A percentile compares a stretch with the other conserved stretches of the same genome.
phyloP scores from a whole-genome alignment of 2,888 invertebrate genomes.

The Drosophila picticornis region DNA sequence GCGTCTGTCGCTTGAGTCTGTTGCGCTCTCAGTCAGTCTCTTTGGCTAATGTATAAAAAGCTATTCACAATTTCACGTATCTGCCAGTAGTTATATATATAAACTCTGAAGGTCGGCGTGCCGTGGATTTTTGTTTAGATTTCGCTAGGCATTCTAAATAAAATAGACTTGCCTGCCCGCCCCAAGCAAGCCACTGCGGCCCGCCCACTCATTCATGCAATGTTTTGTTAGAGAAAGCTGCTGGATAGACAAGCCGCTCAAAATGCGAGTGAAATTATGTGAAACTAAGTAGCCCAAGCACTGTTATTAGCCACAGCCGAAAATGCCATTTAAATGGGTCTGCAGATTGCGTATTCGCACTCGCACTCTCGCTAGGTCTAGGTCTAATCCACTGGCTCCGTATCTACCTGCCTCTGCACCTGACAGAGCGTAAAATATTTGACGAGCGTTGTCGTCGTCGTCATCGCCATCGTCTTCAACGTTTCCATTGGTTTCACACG shows the following conservation, averaged over 20 bases:
- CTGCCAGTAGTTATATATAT: slow-evolving; percentile 63
- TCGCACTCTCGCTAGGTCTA: slow-evolving; percentile 25
- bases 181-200: background rate
- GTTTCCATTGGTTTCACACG: slow-evolving; percentile 80
- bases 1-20: slow-evolving; percentile 14
- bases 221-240: slow-evolving; percentile 57
- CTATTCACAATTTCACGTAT: slow-evolving; percentile 76
- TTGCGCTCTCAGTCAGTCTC: slow-evolving; percentile 34
- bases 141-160: slow-evolving; percentile 71
- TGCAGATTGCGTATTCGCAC: slow-evolving; percentile 12
- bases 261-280: slow-evolving; percentile 66
- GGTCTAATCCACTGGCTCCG: slow-evolving; percentile 28
- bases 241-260: slow-evolving; percentile 38
- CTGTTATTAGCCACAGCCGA: slow-evolving; percentile 72
- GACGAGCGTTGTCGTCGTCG: slow-evolving; percentile 20
- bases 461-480: slow-evolving; percentile 30
- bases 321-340: slow-evolving; percentile 66
- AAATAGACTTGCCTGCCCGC: slow-evolving; percentile 37
- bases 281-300: slow-evolving; percentile 55
- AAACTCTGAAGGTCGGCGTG: slow-evolving; percentile 75
- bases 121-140: slow-evolving; percentile 77
- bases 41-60: slow-evolving; percentile 67
- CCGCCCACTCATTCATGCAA: slow-evolving; percentile 15
- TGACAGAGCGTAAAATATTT: slow-evolving; percentile 68
- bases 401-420: slow-evolving; percentile 33